A percentile compares a stretch with the other conserved stretches of the same genome.
phyloP scores from a whole-genome alignment of 2,113 vertebrate genomes.

The Scopus umbretta region DNA sequence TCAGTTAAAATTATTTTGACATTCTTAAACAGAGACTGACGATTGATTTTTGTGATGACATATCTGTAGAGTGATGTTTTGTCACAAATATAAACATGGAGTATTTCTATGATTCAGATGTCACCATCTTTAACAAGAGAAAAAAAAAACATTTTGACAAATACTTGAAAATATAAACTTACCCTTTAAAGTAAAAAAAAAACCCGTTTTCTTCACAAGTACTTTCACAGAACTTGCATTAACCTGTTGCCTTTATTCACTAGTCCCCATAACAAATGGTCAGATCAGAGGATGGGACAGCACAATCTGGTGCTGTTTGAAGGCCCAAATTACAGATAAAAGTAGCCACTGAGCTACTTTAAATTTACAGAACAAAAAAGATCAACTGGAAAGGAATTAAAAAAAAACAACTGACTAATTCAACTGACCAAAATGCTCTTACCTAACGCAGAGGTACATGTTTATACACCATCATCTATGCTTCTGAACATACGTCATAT shows the following conservation, averaged over 20 bases:
- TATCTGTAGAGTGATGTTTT: neutral
- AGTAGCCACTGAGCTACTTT: conserved; percentile 17
- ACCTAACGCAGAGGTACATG: conserved; percentile 31
- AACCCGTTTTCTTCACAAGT: neutral
- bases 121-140: neutral
- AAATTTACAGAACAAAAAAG: conserved; percentile 58
- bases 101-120: neutral
- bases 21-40: neutral
- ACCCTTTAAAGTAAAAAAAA: neutral
- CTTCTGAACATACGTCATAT: conserved; percentile 63
- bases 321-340: conserved; percentile 38
- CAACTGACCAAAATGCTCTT: conserved; percentile 62
- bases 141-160: neutral
- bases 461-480: conserved; percentile 61
- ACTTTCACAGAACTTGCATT: neutral
- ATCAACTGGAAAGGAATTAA: conserved; percentile 43
- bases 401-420: conserved; percentile 52
- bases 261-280: neutral
- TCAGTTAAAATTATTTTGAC: neutral
- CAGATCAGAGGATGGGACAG: neutral
- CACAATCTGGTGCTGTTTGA: conserved; percentile 31
- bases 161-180: neutral
- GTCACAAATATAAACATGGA: neutral
- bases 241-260: conserved; percentile 24
- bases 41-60: neutral